These are phyloP conservation scores for Verasper variegatus DNA, from an alignment of 2,113 vertebrate genomes.

Conservation along the genomic window DNA sequence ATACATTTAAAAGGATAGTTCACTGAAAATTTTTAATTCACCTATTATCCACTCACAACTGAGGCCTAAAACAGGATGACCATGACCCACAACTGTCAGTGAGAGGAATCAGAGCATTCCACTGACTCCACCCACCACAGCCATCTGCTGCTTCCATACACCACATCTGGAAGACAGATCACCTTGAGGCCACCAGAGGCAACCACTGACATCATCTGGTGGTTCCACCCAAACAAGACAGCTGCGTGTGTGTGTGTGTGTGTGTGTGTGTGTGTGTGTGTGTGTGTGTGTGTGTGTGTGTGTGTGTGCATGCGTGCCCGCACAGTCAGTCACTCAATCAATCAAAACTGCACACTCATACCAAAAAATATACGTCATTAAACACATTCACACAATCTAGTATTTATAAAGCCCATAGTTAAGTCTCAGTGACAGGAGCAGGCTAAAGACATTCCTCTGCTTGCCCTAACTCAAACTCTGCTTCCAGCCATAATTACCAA, in stretches of 20 bases:
- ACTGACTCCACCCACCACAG: constrained; percentile 33
- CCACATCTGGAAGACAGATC: constrained; percentile 79
- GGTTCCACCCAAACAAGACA: constrained; percentile 27
- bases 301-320: neutral
- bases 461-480: constrained; percentile 45
- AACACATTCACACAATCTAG: neutral
- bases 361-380: neutral
- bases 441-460: constrained; percentile 57
- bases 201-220: constrained; percentile 43
- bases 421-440: constrained; percentile 38
- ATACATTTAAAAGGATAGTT: too few relatives aligned
- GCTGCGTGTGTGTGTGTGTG: neutral
- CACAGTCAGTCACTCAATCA: neutral
- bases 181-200: constrained; percentile 53
- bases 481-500: constrained; percentile 66
- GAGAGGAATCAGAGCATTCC: neutral
- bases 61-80: neutral
- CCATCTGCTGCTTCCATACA: constrained; percentile 50
- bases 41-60: too few relatives aligned
- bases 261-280: neutral
- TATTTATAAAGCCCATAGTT: constrained; percentile 9
- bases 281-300: too few relatives aligned
- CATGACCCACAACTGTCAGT: neutral
- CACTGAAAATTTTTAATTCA: too few relatives aligned
- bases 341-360: neutral